Base-by-base conservation (phyloP, 2,888 invertebrate species). In the Phymatocera aterrima region DNA sequence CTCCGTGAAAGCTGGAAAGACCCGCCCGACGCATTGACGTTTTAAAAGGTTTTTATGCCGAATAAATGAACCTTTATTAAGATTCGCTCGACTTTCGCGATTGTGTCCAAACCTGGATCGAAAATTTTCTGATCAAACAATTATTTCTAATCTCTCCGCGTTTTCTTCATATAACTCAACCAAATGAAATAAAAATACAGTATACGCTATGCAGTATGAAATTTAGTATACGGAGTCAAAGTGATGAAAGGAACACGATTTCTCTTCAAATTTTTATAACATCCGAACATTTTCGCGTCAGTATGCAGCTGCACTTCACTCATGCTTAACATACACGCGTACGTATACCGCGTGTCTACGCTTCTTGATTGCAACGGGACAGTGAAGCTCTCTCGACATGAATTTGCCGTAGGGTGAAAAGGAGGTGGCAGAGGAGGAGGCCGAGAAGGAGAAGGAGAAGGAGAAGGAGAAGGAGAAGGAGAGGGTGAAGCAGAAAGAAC, bases 371-470 rank as follows among this genome's bases (percentile, higher is more conserved):
- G 80, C 77, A 65, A 70, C 78, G 78, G 54, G 57, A 61, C 46
- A 77, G 64, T 80, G 80, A 82, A 83, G 75, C 40, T 15, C 31
- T 57, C 60, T 77, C 80, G 81, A 78, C 79, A 79, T 61, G 74
- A 64, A 54, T 68, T 68, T 28, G 68, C 68, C 68, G 68, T 18
- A 48, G 15, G 68, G 60, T 21, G 77, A 64, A 78, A 48, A 79
- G 68, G 75, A 70, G 57, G 83, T 80, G 79, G 80, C 82, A 82
- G 81, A 81, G 82, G 79, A 82, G 82, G 82, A 81, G 81, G 51
- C 5, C 21, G 24, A 37, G 34, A 10, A 64, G 4, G 64, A 37
- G 64, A 18, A 18, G 31, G 57, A 79, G 64, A 70, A 74, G 46
- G 83, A 79, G 79, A 80, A 82, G 82, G 81, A 81, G 80, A 78